phyloP scores from a whole-genome alignment of 2,113 vertebrate species.

The Apistogramma diplotaenia region DNA sequence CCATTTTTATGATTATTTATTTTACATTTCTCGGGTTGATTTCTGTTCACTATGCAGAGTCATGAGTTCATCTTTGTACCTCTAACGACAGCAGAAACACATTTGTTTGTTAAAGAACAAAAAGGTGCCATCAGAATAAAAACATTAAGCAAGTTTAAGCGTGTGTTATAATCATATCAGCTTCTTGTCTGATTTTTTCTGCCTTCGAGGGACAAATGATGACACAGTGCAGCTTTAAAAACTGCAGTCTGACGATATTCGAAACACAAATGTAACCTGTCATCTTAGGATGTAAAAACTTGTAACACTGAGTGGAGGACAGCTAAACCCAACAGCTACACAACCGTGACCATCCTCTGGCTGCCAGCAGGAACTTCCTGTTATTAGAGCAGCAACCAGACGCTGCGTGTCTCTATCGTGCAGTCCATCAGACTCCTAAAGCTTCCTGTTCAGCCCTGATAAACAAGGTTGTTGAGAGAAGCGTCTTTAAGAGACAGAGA shows the following conservation, averaged over 20 bases:
- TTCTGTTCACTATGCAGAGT: too few relatives aligned
- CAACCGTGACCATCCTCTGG: slow-evolving; percentile 44
- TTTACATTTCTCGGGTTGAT: too few relatives aligned
- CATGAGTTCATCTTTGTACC: too few relatives aligned
- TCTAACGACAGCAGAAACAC: too few relatives aligned
- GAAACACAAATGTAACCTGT: neutral
- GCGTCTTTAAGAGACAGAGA: neutral
- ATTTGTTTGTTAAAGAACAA: too few relatives aligned
- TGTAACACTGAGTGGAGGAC: neutral
- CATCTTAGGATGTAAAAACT: neutral
- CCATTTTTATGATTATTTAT: too few relatives aligned
- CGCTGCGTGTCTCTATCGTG: slow-evolving; percentile 16
- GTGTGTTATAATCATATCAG: neutral
- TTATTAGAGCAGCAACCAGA: slow-evolving; percentile 46
- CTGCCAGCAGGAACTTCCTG: slow-evolving; percentile 62
- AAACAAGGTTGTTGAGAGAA: neutral
- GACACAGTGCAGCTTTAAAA: neutral
- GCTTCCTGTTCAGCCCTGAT: slow-evolving; percentile 28
- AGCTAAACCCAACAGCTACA: neutral
- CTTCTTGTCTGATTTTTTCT: neutral
- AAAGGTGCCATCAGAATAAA: too few relatives aligned
- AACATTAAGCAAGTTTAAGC: too few relatives aligned
- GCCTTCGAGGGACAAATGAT: neutral
- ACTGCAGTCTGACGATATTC: neutral
- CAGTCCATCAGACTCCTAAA: slow-evolving; percentile 1